Percentiles rank a stretch among this genome's conserved stretches.
These are phyloP conservation scores for Elanus axillaris DNA, from an alignment of 2,113 vertebrate species.

Conservation along the genomic window DNA sequence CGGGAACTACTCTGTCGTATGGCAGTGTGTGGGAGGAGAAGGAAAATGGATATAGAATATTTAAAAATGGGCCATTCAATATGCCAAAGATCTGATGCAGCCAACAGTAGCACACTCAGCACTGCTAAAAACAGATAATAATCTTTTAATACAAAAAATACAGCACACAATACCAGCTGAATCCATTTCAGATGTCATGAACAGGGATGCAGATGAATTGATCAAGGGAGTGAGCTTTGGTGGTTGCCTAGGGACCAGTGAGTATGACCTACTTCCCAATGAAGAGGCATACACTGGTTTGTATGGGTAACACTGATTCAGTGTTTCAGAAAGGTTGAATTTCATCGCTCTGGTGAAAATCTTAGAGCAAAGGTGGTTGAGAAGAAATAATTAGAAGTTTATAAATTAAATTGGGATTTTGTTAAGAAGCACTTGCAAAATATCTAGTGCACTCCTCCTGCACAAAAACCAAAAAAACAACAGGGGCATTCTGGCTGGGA, in stretches of 20 bases:
- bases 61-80: neutral
- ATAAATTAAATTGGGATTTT: neutral
- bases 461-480: neutral
- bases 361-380: neutral
- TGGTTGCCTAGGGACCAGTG: conserved; percentile 39
- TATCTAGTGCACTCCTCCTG: neutral
- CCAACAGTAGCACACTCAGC: neutral
- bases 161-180: neutral
- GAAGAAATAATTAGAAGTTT: neutral
- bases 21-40: neutral
- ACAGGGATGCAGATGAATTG: neutral
- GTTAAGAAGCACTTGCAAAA: neutral
- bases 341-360: neutral
- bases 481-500: neutral
- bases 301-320: neutral
- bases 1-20: neutral
- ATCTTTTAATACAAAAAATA: neutral
- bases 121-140: conserved; percentile 3
- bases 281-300: neutral
- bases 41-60: neutral
- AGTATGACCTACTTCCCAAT: conserved; percentile 18
- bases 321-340: neutral
- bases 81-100: neutral
- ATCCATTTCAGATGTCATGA: neutral
- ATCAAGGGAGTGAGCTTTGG: conserved; percentile 25